Base-by-base conservation (phyloP, 1,140 invertebrate species). In the Penaeus indicus region DNA sequence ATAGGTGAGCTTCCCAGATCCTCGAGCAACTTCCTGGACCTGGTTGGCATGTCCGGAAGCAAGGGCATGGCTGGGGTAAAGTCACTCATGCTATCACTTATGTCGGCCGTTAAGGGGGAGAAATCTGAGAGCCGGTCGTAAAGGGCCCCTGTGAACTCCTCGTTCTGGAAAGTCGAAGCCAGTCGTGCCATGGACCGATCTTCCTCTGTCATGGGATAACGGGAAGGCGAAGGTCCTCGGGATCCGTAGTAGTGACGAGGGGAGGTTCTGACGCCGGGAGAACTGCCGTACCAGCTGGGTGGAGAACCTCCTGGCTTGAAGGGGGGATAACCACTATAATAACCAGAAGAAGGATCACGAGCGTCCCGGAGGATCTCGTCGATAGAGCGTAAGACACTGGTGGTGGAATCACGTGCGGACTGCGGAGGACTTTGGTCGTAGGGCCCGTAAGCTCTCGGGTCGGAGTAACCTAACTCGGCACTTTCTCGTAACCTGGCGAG, bases 51-150 rank as follows among this genome's bases (percentile, higher is more conserved):
- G 92, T 95, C 95, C 75, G 94, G 94, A 32, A 95, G 92, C 5
- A 95, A 91, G 3, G 95, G 95, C 95, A 95, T 95, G 16, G 95
- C 94, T 3, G 94, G 94, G 8, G 94, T 94, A 89, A 93, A 93
- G 91, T 94, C 94, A 83, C 92, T 92, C 89, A 92, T 91, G 22
- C 91, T 92, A 78, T 93, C 93, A 77, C 86, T 88, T 63, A 91
- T 92, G 87, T 92, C 92, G 27, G 92, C 92, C 11, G 92, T 92
- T 38, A 93, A 86, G 19, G 93, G 93, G 22, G 93, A 93, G 90
- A 93, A 94, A 88, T 94, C 93, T 42, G 92, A 92, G n/a, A 93
- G 91, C 78, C 92, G 91, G 81, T 93, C 93, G 90, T 94, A 93
- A 38, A 93, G 91, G 83, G 92, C 91, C 27, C 91, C 92, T 1